Conservation (phyloP, 1,140 invertebrate genomes). For the Andrena cerasifolii region DNA sequence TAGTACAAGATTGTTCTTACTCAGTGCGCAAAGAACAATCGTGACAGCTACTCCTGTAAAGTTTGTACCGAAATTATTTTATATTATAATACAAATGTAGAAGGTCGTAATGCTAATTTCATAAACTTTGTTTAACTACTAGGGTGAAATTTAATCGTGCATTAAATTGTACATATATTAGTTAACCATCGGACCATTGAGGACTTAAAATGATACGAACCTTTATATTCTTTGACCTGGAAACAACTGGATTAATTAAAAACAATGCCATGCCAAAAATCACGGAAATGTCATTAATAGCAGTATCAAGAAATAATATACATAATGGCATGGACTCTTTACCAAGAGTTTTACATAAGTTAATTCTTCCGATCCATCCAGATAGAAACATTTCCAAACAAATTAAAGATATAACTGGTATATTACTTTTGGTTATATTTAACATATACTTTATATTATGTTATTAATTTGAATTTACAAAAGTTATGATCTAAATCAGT, state of each 20-base stretch:
- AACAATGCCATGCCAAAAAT: conserved; percentile 83
- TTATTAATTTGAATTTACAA: too few relatives aligned
- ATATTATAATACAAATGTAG: too few relatives aligned
- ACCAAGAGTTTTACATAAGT: conserved; percentile 85
- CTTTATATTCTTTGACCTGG: conserved; percentile 86
- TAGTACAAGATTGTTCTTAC: too few relatives aligned
- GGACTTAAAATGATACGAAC: conserved; percentile 78
- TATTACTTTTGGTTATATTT: conserved; percentile 42
- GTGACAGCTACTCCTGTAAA: too few relatives aligned
- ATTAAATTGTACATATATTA: neutral
- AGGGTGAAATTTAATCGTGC: neutral
- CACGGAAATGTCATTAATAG: conserved; percentile 84
- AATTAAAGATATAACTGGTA: conserved; percentile 83
- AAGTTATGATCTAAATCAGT: too few relatives aligned
- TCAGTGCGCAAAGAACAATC: too few relatives aligned
- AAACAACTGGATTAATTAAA: conserved; percentile 85
- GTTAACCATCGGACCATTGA: neutral
- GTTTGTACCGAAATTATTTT: too few relatives aligned
- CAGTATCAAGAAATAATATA: conserved; percentile 77
- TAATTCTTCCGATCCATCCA: conserved; percentile 86
- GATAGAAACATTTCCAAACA: conserved; percentile 79
- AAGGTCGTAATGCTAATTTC: neutral
- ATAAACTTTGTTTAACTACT: neutral
- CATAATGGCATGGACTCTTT: conserved; percentile 60
- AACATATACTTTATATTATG: conserved; percentile 32